Conservation (phyloP, 2,113 vertebrate species). For the Nymphicus hollandicus region DNA sequence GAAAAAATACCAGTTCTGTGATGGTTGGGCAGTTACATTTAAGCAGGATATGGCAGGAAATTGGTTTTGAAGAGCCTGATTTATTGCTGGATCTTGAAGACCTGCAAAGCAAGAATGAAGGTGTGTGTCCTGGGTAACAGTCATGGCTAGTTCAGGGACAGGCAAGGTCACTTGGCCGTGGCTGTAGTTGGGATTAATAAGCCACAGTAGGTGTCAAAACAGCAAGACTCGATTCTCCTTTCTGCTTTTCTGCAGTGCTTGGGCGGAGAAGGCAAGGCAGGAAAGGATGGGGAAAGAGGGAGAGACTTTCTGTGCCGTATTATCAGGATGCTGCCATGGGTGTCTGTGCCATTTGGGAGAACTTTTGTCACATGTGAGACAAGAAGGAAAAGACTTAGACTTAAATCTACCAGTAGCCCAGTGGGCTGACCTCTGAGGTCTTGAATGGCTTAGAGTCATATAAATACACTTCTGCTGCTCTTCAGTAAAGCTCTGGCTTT, state of each 20-base stretch:
- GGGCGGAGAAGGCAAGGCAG: neutral
- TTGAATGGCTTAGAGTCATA: neutral
- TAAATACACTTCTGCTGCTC: neutral
- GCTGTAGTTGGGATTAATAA: neutral
- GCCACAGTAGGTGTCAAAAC: neutral
- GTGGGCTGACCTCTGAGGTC: neutral
- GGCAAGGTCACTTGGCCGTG: neutral
- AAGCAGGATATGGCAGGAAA: neutral
- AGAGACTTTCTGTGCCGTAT: neutral
- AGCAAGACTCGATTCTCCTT: neutral
- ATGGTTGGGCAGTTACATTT: neutral
- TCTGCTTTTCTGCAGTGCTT: neutral
- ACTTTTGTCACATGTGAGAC: neutral
- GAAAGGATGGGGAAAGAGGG: neutral
- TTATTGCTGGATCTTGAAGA: neutral
- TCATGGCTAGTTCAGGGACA: neutral
- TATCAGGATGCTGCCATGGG: neutral
- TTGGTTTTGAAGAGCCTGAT: neutral
- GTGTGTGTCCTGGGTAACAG: neutral
- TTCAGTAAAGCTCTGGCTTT: neutral
- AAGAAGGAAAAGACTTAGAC: neutral
- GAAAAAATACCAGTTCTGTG: fast-evolving
- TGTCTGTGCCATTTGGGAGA: neutral
- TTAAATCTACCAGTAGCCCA: neutral
- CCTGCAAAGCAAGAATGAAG: neutral